Evolutionary conservation across 2,113 vertebrate species (phyloP).

Genomic region (Hippocampus zosterae): DNA sequence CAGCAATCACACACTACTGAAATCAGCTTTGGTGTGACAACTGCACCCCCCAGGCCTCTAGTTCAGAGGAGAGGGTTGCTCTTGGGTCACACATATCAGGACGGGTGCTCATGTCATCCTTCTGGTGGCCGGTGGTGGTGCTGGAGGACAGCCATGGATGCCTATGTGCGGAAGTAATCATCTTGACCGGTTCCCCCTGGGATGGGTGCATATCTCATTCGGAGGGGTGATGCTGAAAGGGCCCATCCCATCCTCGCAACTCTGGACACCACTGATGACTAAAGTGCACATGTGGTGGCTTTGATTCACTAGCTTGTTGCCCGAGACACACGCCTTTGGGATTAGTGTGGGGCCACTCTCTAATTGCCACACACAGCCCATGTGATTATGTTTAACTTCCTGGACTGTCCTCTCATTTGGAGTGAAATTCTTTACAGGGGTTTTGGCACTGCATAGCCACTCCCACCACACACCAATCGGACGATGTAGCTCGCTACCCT

Average conservation of each 20-base stretch:
- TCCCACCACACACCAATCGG: neutral
- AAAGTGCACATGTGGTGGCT: neutral
- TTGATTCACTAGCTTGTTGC: neutral
- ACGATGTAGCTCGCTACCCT: neutral
- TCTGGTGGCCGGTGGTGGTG: too few species aligned
- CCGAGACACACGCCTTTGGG: neutral
- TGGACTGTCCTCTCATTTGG: neutral
- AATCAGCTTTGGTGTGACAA: neutral
- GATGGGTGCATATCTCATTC: too few species aligned
- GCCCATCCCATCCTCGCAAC: neutral
- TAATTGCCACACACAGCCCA: neutral
- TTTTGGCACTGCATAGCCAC: neutral
- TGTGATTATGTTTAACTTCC: conserved; percentile 1
- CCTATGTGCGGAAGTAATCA: too few species aligned
- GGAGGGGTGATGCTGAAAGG: too few species aligned
- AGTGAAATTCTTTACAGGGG: neutral
- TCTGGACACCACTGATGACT: neutral
- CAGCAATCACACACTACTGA: neutral
- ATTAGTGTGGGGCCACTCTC: neutral
- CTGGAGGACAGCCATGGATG: too few species aligned
- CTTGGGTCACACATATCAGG: neutral
- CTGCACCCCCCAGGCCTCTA: neutral
- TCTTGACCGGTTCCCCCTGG: too few species aligned
- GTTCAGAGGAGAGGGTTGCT: neutral
- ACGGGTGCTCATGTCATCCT: too few species aligned